Evolutionary conservation across 2,888 invertebrate genomes (phyloP), one percentile per base, ranked within the genome.

Genomic region (Calameuta filiformis): DNA sequence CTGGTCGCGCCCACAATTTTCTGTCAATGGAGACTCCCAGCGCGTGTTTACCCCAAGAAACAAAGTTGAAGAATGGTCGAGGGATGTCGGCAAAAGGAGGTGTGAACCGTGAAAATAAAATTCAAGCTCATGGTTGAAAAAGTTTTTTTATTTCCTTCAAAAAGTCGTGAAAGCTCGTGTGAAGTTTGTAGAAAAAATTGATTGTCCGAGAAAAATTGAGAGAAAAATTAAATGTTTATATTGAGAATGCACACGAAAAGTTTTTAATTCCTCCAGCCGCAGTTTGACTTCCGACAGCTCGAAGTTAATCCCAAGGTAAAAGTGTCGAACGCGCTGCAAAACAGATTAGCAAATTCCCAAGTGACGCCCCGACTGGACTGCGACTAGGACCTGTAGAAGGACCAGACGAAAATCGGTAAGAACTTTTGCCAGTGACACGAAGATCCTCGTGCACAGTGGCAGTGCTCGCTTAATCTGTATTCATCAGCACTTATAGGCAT

Each of bases 401-500:
- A 23, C 56, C 23, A 9, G 56, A 56, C 56, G 56, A 56, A 56
- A 56, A 56, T 56, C 56, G 56, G 23, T 56, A 56, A 56, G 56
- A 56, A 56, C 23, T 56, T 56, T 56, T 23, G 23, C 56, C 56
- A 56, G 56, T 56, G 56, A 56, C 56, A 56, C 56, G 56, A 56
- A 9, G 56, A 56, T 56, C 56, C 56, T 56, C 15, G 85, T 83
- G 86, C 87, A 81, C 82, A 86, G 85, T 83, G 31, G 31, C 81
- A 83, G 85, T 82, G 84, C 85, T 87, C 85, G 84, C 81, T 89
- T 90, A 90, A 90, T 90, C 90, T 88, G 88, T 85, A 89, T 90
- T 90, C 90, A 90, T 90, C 90, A 88, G 86, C 87, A 88, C 87
- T 89, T 88, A 89, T 89, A 89, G 88, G 85, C 87, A 83, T 83